A percentile compares a stretch with the other conserved stretches of the same genome.
phyloP scores from a whole-genome alignment of 2,888 invertebrate species.

The Drosophila hamatofila region DNA sequence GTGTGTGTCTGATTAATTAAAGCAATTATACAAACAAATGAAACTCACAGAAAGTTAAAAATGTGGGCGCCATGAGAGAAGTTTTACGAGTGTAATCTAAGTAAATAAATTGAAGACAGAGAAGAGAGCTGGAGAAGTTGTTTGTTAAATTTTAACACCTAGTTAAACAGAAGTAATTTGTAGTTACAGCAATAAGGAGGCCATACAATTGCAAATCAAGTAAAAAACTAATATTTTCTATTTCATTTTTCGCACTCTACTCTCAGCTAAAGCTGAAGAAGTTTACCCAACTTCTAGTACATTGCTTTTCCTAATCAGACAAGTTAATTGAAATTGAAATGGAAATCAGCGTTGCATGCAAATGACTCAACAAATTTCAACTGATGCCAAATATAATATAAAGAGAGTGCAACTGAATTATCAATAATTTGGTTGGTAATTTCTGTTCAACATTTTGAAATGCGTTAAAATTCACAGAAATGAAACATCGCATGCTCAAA shows the following conservation, averaged over 20 bases:
- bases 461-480: conserved; percentile 9
- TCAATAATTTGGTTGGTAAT: conserved; percentile 45
- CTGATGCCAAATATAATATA: conserved; percentile 1
- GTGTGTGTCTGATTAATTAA: conserved; percentile 57
- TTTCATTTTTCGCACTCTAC: not conserved
- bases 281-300: not conserved
- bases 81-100: not conserved
- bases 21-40: conserved; percentile 66
- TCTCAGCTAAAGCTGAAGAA: not conserved
- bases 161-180: not conserved
- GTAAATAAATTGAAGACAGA: not conserved
- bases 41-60: conserved; percentile 39
- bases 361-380: conserved; percentile 33
- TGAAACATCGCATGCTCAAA: conserved; percentile 1
- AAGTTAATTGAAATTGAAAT: conserved; percentile 8
- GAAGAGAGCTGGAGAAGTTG: not conserved
- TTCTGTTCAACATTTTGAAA: conserved; percentile 1
- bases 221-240: not conserved
- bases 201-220: not conserved
- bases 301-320: not conserved
- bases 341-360: conserved; percentile 27
- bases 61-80: conserved; percentile 20
- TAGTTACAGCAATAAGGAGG: not conserved
- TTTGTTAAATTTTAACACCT: not conserved
- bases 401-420: conserved; percentile 40